Evolutionary conservation across 2,797 vertebrate species (phyloP), one percentile per base, ranked within the genome.

Genomic region (Caiman crocodilus): DNA sequence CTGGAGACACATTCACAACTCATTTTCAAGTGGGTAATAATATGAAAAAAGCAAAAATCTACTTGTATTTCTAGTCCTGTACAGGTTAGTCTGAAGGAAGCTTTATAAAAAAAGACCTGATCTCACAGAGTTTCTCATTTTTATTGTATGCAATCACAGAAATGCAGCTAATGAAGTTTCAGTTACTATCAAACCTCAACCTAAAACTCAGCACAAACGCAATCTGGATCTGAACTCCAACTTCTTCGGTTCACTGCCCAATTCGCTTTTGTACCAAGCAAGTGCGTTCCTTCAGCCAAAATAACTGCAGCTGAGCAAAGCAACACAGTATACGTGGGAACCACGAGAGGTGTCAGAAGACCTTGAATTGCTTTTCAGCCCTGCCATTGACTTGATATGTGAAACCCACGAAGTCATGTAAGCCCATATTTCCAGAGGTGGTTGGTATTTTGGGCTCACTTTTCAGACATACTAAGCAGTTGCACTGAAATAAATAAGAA

Each of bases 1-100:
- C 42, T 50, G 3, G 42, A 50, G 42, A 50, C 9, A 50, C 42
- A 50, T 50, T 50, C 42, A 50, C 90, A 94, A 79, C 21, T 95
- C 88, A 90, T 82, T 58, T 84, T 83, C 0, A 2, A 16, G 13
- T 90, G 90, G 90, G 20, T 80, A 86, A 76, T 61, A 74, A 92
- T 55, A 86, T 5, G 2, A 93, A 92, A 76, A 84, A 88, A 69
- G 65, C 87, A 92, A 94, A 91, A 67, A 78, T 67, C 55, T 57
- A 25, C 58, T 92, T 86, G 76, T 81, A 61, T 76, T 88, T 56
- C 74, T 23, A 16, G 35, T 76, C 88, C 79, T 94, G 85, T 90
- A 35, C 60, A 92, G 89, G 94, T 89, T 93, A 81, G 86, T 84
- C 76, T 80, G 60, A 86, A 94, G 82, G 32, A 79, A 56, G 25